These are phyloP conservation scores for Danio tinwini DNA, from an alignment of 2,797 vertebrate species.

Conservation along the genomic window DNA sequence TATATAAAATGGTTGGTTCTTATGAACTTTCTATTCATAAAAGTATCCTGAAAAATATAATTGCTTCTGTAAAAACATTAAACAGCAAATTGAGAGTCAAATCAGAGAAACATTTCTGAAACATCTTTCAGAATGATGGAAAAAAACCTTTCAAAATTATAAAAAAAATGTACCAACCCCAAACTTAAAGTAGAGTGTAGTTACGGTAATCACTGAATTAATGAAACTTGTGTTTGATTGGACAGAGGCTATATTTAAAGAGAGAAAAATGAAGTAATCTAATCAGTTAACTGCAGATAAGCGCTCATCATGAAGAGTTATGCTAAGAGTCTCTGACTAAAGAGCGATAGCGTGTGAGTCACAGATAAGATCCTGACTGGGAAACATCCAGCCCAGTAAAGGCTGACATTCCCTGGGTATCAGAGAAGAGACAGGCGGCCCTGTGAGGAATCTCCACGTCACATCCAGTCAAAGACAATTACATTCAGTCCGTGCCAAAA, in stretches of 20 bases:
- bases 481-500: background rate
- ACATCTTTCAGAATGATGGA: background rate
- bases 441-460: conserved; percentile 22
- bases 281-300: conserved; percentile 38
- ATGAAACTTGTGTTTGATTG: background rate
- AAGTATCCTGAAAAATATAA: background rate
- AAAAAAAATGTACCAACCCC: background rate
- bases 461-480: conserved; percentile 19
- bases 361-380: conserved; percentile 28
- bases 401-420: conserved; percentile 40
- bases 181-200: background rate
- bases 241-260: background rate
- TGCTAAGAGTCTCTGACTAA: conserved; percentile 30
- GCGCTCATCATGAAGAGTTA: conserved; percentile 33
- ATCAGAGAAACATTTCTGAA: background rate
- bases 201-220: background rate
- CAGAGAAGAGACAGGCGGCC: conserved; percentile 35
- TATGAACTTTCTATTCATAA: background rate
- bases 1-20: background rate
- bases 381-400: conserved; percentile 30
- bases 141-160: background rate
- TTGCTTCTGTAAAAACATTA: background rate
- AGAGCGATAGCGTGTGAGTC: conserved; percentile 16
- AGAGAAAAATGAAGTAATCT: background rate
- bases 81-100: background rate